A percentile compares a stretch with the other conserved stretches of the same genome.
phyloP scores from a whole-genome alignment of 2,797 vertebrate species.

The Tapera naevia region DNA sequence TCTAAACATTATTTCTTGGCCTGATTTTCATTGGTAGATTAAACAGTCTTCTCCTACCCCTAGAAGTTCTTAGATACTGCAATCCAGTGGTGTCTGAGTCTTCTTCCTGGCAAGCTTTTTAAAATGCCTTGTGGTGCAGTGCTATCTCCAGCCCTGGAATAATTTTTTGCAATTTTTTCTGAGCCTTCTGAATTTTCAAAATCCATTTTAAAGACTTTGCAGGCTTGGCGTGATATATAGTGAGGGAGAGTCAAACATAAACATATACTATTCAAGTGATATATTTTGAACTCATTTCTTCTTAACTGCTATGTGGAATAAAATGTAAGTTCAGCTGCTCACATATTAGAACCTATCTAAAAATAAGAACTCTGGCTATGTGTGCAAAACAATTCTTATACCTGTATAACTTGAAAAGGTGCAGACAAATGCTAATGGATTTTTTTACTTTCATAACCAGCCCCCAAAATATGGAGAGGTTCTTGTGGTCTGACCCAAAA shows the following conservation, averaged over 20 bases:
- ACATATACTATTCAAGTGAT: not conserved
- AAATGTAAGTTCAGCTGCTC: not conserved
- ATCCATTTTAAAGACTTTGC: constrained; percentile 19
- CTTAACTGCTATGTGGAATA: not conserved
- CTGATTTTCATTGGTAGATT: not conserved
- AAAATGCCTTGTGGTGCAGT: not conserved
- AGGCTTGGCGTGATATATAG: not conserved
- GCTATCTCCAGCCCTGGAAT: not conserved
- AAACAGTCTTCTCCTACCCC: not conserved
- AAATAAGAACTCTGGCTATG: not conserved
- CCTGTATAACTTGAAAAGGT: not conserved
- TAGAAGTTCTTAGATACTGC: not conserved
- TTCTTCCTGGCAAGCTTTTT: not conserved
- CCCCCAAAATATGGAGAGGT: not conserved
- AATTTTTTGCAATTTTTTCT: not conserved
- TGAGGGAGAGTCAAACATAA: not conserved
- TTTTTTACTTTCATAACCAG: not conserved
- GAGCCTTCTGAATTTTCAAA: constrained; percentile 13
- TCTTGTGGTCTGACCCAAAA: not conserved
- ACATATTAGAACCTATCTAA: not conserved
- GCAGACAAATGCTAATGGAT: not conserved
- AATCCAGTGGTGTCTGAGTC: not conserved
- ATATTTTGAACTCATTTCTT: not conserved
- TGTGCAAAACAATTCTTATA: not conserved
- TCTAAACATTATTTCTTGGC: not conserved